Percentiles rank a stretch among this genome's conserved stretches.
phyloP scores from a whole-genome alignment of 2,113 vertebrate species.

The Procavia capensis region DNA sequence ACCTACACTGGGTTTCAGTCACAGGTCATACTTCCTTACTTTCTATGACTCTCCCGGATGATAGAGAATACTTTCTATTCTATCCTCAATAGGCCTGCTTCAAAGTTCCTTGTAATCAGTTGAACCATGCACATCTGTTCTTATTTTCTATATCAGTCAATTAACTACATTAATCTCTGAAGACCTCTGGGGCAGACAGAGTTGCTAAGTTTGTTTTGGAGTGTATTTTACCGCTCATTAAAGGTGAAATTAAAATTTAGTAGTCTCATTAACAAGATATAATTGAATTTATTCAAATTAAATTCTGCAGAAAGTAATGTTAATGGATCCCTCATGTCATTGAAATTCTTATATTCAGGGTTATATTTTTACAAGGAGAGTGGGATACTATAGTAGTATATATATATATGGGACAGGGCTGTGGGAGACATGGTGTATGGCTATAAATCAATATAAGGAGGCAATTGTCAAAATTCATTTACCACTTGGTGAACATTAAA shows the following conservation, averaged over 20 bases:
- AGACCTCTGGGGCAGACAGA: slow-evolving; percentile 52
- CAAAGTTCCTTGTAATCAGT: slow-evolving; percentile 47
- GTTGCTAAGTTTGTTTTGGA: slow-evolving; percentile 71
- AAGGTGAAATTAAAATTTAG: slow-evolving; percentile 77
- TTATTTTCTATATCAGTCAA: slow-evolving; percentile 66
- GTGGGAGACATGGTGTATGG: neutral
- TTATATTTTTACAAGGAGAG: neutral
- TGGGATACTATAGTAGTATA: neutral
- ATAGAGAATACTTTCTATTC: neutral
- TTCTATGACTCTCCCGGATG: neutral
- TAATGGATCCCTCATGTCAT: slow-evolving; percentile 53
- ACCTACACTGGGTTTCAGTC: neutral
- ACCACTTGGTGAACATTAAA: neutral
- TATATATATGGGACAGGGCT: neutral
- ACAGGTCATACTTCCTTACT: neutral
- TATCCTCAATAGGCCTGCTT: neutral
- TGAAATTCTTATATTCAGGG: slow-evolving; percentile 43
- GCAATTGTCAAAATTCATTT: slow-evolving; percentile 6
- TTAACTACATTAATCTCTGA: slow-evolving; percentile 66
- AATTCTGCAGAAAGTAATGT: slow-evolving; percentile 64
- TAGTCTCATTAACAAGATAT: slow-evolving; percentile 73
- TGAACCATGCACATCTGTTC: neutral
- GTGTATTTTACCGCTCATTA: slow-evolving; percentile 76
- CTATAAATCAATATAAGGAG: neutral
- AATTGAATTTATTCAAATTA: slow-evolving; percentile 82